Evolutionary conservation across 2,888 invertebrate genomes (phyloP).

Genomic region (Xestia xanthographa): DNA sequence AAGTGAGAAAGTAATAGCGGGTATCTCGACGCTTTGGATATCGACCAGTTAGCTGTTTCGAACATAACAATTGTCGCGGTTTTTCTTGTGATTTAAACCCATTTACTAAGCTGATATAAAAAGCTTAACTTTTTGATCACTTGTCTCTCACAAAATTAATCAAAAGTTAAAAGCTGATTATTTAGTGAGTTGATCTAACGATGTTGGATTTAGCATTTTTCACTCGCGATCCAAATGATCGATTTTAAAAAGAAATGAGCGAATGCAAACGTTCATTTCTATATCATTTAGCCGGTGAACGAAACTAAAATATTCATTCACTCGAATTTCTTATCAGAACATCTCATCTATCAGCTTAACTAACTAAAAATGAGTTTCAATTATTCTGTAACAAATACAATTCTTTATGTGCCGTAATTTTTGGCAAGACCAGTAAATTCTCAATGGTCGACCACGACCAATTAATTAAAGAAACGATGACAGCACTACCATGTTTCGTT

Average conservation of each 20-base stretch:
- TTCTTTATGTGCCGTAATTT: background rate
- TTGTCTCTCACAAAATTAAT: background rate
- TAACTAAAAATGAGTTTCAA: background rate
- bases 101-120: background rate
- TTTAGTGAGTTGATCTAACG: too few species aligned
- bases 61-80: too few species aligned
- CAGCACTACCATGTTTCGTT: constrained; percentile 10
- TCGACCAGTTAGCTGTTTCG: background rate
- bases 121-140: background rate
- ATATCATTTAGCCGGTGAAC: background rate
- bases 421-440: background rate
- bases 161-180: background rate
- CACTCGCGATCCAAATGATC: background rate
- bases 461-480: background rate
- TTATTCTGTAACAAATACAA: background rate
- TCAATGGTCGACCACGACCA: background rate
- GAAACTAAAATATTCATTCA: background rate
- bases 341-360: constrained; percentile 1
- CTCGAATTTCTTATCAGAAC: background rate
- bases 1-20: constrained; percentile 8
- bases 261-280: background rate
- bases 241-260: background rate
- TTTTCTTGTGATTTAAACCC: background rate
- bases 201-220: too few species aligned
- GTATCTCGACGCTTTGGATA: background rate